Conservation (phyloP, 1,140 invertebrate genomes). For the Octopus bimaculoides region DNA sequence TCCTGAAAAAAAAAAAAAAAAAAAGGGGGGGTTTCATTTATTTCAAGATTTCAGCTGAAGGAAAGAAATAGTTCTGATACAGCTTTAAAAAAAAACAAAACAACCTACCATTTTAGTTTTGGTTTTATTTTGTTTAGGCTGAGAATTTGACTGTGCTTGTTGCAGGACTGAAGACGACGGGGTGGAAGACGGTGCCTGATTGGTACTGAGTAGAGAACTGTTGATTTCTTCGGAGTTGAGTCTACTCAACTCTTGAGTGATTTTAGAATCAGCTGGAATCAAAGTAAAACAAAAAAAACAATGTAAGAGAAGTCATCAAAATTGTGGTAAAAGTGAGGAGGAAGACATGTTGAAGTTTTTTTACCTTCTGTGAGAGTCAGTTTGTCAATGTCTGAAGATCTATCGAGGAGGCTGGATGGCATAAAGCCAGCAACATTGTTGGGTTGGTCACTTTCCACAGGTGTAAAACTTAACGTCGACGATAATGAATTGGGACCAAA, state of each 20-base stretch:
- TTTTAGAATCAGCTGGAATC: too few relatives aligned
- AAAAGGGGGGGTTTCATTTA: not conserved
- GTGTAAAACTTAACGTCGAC: slow-evolving; percentile 27
- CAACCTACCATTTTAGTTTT: not conserved
- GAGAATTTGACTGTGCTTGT: not conserved
- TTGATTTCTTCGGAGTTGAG: too few relatives aligned
- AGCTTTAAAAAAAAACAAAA: not conserved
- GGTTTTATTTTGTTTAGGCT: not conserved
- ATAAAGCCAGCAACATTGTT: slow-evolving; percentile 50
- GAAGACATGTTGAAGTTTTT: too few relatives aligned
- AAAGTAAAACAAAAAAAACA: too few relatives aligned
- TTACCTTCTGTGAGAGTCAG: slow-evolving; percentile 26
- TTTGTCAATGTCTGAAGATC: slow-evolving; percentile 38
- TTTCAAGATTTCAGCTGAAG: too few relatives aligned
- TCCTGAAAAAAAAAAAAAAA: slow-evolving; percentile 33
- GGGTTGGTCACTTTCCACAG: slow-evolving; percentile 37
- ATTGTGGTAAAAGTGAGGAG: too few relatives aligned
- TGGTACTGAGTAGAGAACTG: too few relatives aligned
- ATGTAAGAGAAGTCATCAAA: too few relatives aligned
- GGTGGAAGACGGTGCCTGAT: too few relatives aligned
- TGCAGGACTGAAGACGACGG: not conserved
- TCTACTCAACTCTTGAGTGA: too few relatives aligned
- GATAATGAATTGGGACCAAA: slow-evolving; percentile 41
- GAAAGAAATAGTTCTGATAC: not conserved
- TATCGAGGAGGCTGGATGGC: slow-evolving; percentile 60